phyloP scores from a whole-genome alignment of 2,888 invertebrate species.

The Orchesella flavescens region DNA sequence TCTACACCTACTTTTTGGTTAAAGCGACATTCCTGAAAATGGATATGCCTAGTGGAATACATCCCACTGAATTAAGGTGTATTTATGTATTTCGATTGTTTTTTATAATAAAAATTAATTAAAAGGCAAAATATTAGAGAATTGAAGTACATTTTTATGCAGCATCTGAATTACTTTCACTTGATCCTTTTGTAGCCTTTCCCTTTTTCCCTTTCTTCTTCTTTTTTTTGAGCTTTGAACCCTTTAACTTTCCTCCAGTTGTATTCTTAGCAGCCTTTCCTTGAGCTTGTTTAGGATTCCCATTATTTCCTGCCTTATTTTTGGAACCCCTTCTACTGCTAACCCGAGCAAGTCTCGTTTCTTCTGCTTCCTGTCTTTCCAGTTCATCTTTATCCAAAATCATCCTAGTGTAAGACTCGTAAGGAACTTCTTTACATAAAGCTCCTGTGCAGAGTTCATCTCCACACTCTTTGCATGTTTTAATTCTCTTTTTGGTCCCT shows the following conservation, averaged over 20 bases:
- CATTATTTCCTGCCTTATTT: conserved; percentile 29
- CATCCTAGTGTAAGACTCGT: conserved; percentile 78
- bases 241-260: conserved; percentile 71
- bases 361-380: conserved; percentile 72
- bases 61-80: no score
- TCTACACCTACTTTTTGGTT: no score
- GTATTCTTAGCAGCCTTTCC: background rate
- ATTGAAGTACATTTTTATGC: background rate
- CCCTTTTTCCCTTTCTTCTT: conserved; percentile 56
- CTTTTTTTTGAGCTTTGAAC: conserved; percentile 60
- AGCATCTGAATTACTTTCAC: conserved; percentile 47
- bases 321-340: conserved; percentile 42
- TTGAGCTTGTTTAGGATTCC: conserved; percentile 29
- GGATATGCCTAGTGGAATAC: no score
- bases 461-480: conserved; percentile 83
- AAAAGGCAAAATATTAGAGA: no score
- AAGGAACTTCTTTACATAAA: conserved; percentile 77
- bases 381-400: conserved; percentile 71
- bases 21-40: no score
- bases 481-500: conserved; percentile 67
- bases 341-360: conserved; percentile 63
- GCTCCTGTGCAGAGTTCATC: conserved; percentile 87
- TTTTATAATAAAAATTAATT: no score
- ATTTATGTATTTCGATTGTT: no score
- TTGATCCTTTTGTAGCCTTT: conserved; percentile 49